Evolutionary conservation across 2,888 invertebrate genomes (phyloP).

Genomic region (Acanthopleura granulata): DNA sequence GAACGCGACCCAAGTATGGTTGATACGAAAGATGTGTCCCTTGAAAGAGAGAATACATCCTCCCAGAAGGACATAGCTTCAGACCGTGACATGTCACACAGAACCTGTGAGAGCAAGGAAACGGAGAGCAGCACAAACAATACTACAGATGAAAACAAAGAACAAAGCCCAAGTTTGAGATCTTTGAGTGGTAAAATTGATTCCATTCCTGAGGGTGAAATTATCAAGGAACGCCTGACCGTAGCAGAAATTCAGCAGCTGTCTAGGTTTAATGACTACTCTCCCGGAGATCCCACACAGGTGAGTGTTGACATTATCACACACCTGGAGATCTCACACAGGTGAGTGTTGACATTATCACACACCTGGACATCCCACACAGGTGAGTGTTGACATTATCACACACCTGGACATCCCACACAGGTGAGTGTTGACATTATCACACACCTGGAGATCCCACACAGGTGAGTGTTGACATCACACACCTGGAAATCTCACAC

Average conservation of each 20-base stretch:
- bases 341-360: too few relatives aligned
- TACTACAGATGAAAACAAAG: not conserved
- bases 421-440: too few relatives aligned
- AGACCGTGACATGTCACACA: not conserved
- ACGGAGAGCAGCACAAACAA: not conserved
- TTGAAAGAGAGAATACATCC: not conserved
- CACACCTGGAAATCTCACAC: too few relatives aligned
- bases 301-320: slow-evolving; percentile 39
- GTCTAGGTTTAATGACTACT: slow-evolving; percentile 56
- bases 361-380: too few relatives aligned
- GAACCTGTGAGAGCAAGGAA: not conserved
- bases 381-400: too few relatives aligned
- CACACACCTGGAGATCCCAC: too few relatives aligned
- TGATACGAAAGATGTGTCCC: not conserved
- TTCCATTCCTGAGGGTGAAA: slow-evolving; percentile 44
- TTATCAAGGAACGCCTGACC: slow-evolving; percentile 47
- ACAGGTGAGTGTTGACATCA: too few relatives aligned
- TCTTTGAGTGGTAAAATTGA: not conserved
- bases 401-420: too few relatives aligned
- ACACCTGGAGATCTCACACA: too few relatives aligned
- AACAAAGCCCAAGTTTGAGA: not conserved
- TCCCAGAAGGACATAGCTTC: not conserved
- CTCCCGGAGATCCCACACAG: slow-evolving; percentile 50
- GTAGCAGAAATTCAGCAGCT: slow-evolving; percentile 49
- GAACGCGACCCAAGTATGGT: slow-evolving; percentile 18